Percentiles rank a stretch among this genome's conserved stretches.
phyloP scores from a whole-genome alignment of 2,888 invertebrate genomes.

The Drosophila suboccidentalis region DNA sequence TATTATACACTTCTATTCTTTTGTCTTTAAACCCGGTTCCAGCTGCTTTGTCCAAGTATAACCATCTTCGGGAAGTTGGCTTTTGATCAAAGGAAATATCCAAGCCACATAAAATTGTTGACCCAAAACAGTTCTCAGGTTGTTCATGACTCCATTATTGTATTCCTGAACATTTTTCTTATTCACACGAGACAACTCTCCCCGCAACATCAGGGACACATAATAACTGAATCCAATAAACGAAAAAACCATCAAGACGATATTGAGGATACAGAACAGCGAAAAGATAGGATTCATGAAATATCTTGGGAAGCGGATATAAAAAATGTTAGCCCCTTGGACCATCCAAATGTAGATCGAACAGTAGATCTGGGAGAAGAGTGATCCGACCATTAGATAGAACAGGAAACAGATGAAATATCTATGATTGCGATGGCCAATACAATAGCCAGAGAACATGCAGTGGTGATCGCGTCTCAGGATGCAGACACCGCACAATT shows the following conservation, averaged over 20 bases:
- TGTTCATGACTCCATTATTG: not conserved
- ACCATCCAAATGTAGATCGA: not conserved
- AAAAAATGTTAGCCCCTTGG: not conserved
- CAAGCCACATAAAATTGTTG: conserved; percentile 9
- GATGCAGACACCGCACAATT: conserved; percentile 6
- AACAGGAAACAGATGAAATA: conserved; percentile 8
- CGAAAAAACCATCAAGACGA: not conserved
- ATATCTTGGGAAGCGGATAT: not conserved
- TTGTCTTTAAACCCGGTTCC: not conserved
- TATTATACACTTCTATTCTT: not conserved
- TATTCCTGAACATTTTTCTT: not conserved
- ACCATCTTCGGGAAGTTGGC: conserved; percentile 34
- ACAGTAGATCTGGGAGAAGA: not conserved
- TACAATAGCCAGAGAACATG: conserved; percentile 9
- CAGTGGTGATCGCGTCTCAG: conserved; percentile 20
- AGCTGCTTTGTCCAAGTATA: conserved; percentile 15
- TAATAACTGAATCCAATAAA: not conserved
- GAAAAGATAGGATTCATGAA: not conserved
- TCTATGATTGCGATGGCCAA: conserved; percentile 19
- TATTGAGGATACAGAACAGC: not conserved
- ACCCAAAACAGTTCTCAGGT: conserved; percentile 16
- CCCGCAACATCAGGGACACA: not conserved
- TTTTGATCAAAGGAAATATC: conserved; percentile 7
- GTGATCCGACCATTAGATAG: not conserved
- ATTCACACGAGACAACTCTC: not conserved